These are phyloP conservation scores for Tortrix viridana DNA, from an alignment of 2,888 invertebrate species.

Conservation along the genomic window DNA sequence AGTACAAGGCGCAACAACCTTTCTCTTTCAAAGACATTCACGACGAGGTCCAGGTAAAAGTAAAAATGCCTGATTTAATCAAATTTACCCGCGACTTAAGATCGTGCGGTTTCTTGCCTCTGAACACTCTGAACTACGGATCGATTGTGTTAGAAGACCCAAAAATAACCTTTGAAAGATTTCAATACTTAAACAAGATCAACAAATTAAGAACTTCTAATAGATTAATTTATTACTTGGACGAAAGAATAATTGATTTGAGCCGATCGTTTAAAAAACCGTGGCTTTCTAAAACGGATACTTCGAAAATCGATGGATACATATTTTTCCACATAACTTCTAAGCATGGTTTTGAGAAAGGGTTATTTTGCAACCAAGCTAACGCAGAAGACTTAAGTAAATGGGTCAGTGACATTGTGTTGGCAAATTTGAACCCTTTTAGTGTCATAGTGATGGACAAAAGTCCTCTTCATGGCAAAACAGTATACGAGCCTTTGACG, in stretches of 20 bases:
- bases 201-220: constrained; percentile 43
- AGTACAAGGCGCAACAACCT: constrained; percentile 38
- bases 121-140: constrained; percentile 40
- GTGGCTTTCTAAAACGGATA: constrained; percentile 29
- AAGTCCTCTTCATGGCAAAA: constrained; percentile 48
- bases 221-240: constrained; percentile 55
- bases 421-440: constrained; percentile 46
- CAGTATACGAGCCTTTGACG: constrained; percentile 46
- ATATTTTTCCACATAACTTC: constrained; percentile 54
- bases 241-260: constrained; percentile 52
- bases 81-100: constrained; percentile 42
- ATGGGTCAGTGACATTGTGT: constrained; percentile 58
- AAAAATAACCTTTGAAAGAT: constrained; percentile 56
- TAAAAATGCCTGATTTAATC: constrained; percentile 32
- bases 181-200: constrained; percentile 54
- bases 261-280: constrained; percentile 44
- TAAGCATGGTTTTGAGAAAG: constrained; percentile 47
- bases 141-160: constrained; percentile 57
- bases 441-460: constrained; percentile 58
- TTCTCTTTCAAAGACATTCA: constrained; percentile 42
- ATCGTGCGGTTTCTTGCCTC: constrained; percentile 48
- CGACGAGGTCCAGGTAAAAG: constrained; percentile 28
- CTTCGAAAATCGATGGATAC: constrained; percentile 38
- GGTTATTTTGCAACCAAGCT: constrained; percentile 51
- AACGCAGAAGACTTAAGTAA: constrained; percentile 51